Evolutionary conservation across 2,113 vertebrate genomes (phyloP).

Genomic region (Ceuthmochares aereus): DNA sequence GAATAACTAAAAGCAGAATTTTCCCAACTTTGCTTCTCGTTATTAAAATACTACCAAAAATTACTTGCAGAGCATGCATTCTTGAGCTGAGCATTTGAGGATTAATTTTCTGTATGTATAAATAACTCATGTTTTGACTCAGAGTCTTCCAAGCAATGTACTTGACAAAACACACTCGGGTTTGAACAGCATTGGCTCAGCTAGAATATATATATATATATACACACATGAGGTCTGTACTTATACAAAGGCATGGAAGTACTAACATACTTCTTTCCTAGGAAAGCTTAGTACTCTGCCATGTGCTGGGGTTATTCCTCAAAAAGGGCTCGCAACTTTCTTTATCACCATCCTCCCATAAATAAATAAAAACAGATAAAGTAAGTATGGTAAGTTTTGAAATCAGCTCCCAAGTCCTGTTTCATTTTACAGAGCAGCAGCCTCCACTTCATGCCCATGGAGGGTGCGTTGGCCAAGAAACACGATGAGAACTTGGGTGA

Average conservation of each 20-base stretch:
- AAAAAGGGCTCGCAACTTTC: background rate
- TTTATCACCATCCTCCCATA: background rate
- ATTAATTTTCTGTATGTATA: constrained; percentile 39
- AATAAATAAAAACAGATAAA: background rate
- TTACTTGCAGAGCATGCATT: constrained; percentile 32
- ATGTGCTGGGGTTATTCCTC: background rate
- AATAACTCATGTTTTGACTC: constrained; percentile 31
- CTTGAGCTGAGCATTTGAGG: constrained; percentile 23
- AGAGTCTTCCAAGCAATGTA: background rate
- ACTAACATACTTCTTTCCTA: background rate
- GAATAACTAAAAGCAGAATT: constrained; percentile 44
- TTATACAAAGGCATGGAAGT: background rate
- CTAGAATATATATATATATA: too few species aligned
- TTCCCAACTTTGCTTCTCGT: constrained; percentile 37
- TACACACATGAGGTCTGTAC: background rate
- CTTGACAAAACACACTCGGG: background rate
- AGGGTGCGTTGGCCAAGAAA: too few species aligned
- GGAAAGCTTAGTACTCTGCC: background rate
- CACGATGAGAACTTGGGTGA: fast-evolving
- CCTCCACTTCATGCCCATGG: fast-evolving
- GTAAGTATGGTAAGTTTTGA: fast-evolving
- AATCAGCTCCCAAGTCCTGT: background rate
- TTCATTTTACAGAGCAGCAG: background rate
- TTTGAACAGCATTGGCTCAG: background rate
- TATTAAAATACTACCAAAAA: constrained; percentile 30